Percentiles rank a stretch among this genome's conserved stretches.
Conservation (phyloP, 2,888 invertebrate species). For the Agrochola litura region DNA sequence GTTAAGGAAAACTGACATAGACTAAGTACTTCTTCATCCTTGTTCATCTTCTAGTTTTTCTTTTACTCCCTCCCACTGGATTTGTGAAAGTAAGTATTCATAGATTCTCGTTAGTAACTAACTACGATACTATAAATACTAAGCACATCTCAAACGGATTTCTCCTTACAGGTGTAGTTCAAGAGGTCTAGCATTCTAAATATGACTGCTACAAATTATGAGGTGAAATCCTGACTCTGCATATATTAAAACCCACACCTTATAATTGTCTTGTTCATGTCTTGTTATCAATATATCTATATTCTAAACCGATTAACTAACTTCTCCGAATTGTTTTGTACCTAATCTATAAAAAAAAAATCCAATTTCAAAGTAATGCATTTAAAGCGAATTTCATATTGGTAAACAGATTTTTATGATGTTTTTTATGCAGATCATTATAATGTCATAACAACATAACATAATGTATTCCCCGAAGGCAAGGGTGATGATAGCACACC, state of each 20-base stretch:
- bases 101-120: neutral
- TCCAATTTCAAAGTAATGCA: neutral
- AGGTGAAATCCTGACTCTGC: neutral
- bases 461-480: neutral
- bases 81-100: slow-evolving; percentile 19
- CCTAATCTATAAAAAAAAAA: neutral
- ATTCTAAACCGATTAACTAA: neutral
- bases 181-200: slow-evolving; percentile 3
- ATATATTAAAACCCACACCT: neutral
- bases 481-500: neutral
- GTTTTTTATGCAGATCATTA: neutral
- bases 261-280: neutral
- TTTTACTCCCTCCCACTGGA: no score
- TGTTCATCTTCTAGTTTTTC: neutral
- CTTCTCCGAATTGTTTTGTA: neutral
- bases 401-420: slow-evolving; percentile 1
- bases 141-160: slow-evolving; percentile 5
- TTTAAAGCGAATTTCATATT: neutral
- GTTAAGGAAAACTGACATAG: slow-evolving; percentile 13
- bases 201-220: slow-evolving; percentile 4
- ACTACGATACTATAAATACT: neutral
- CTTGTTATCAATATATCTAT: neutral
- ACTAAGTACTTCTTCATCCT: no score
- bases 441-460: neutral
- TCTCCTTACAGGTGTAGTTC: slow-evolving; percentile 17